Evolutionary conservation across 2,797 vertebrate genomes (phyloP).

Genomic region (Loriculus beryllinus): DNA sequence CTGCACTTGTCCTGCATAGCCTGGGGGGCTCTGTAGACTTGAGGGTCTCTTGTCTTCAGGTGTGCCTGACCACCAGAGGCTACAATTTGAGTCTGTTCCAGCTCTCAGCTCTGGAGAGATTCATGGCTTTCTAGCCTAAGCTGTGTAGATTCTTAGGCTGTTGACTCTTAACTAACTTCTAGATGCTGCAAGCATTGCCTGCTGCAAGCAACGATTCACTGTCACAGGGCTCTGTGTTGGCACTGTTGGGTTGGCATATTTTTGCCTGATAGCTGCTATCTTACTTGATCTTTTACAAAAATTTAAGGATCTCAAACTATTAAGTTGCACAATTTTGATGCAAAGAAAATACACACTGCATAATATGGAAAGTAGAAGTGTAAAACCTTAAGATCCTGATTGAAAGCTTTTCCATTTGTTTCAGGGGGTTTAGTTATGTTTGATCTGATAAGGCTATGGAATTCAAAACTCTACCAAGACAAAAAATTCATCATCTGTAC

Average conservation of each 20-base stretch:
- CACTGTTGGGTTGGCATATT: background rate
- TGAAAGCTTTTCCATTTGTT: background rate
- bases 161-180: background rate
- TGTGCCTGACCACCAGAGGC: background rate
- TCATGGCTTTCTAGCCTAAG: background rate
- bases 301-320: background rate
- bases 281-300: background rate
- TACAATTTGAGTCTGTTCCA: rapidly evolving
- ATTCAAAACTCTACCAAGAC: background rate
- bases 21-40: background rate
- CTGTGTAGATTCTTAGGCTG: background rate
- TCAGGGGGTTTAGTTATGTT: background rate
- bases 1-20: background rate
- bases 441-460: background rate
- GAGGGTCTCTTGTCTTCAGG: background rate
- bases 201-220: background rate
- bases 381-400: background rate
- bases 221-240: background rate
- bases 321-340: background rate
- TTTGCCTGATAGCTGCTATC: background rate
- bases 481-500: background rate
- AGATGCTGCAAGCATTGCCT: no score
- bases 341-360: background rate
- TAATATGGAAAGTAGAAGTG: background rate
- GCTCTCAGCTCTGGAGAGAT: background rate